Conservation (phyloP, 2,888 invertebrate species). For the Idaea straminata region DNA sequence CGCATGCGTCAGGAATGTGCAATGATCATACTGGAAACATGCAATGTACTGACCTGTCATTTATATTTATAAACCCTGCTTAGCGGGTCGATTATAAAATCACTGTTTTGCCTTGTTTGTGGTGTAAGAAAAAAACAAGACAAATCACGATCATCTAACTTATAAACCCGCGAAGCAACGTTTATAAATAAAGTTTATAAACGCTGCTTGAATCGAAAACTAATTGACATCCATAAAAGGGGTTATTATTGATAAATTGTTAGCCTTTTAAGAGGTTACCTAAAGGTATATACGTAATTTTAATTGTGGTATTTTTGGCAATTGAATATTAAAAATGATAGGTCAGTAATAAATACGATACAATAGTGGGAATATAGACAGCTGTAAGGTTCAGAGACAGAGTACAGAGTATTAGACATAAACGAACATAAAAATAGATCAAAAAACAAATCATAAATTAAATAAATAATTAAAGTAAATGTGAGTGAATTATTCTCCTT, state of each 20-base stretch:
- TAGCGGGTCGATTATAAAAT: not conserved
- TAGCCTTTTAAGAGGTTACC: no score
- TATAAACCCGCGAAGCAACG: slow-evolving; percentile 12
- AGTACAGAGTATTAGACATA: slow-evolving; percentile 66
- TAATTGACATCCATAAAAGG: no score
- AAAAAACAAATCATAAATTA: slow-evolving; percentile 60
- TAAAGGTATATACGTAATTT: not conserved
- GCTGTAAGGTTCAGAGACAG: slow-evolving; percentile 66
- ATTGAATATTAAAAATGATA: slow-evolving; percentile 42
- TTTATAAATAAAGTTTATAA: not conserved
- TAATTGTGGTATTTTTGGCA: not conserved
- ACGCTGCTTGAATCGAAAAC: no score
- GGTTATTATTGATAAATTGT: no score
- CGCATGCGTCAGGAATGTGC: slow-evolving; percentile 64
- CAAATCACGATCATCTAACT: not conserved
- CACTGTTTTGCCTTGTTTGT: not conserved
- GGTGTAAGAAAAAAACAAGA: not conserved
- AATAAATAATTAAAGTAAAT: slow-evolving; percentile 53
- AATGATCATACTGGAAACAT: slow-evolving; percentile 46
- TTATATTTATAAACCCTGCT: slow-evolving; percentile 28
- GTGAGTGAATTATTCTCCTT: slow-evolving; percentile 56
- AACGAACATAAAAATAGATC: slow-evolving; percentile 36
- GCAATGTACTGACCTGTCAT: slow-evolving; percentile 56
- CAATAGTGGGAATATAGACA: slow-evolving; percentile 53
- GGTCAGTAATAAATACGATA: slow-evolving; percentile 57